These are phyloP conservation scores for Plectrocnemia conspersa DNA, from an alignment of 1,140 invertebrate genomes.

Conservation along the genomic window DNA sequence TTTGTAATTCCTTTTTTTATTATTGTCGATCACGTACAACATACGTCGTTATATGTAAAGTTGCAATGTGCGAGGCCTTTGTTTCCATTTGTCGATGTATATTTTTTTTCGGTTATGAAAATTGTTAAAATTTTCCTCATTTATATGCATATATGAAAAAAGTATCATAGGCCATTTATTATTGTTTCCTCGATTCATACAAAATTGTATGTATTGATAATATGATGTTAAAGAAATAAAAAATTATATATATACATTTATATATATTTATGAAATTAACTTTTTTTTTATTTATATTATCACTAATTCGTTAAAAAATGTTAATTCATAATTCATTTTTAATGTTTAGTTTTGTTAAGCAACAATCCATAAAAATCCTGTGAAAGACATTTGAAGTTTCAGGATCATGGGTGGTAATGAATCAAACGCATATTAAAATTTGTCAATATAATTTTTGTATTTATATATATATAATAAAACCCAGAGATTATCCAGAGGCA, in stretches of 20 bases:
- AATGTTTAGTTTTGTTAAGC: too few species aligned
- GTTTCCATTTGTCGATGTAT: too few species aligned
- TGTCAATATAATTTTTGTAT: background rate
- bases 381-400: too few species aligned
- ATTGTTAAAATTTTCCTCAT: conserved; percentile 18
- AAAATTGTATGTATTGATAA: conserved; percentile 33
- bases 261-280: conserved; percentile 33
- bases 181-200: conserved; percentile 27
- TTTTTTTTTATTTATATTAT: conserved; percentile 12
- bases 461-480: background rate
- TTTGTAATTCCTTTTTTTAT: conserved; percentile 29
- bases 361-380: too few species aligned
- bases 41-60: too few species aligned
- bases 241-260: conserved; percentile 13
- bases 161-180: too few species aligned
- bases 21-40: too few species aligned
- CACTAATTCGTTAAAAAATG: too few species aligned
- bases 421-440: background rate
- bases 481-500: too few species aligned
- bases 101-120: conserved; percentile 10
- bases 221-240: conserved; percentile 33
- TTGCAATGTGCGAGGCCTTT: too few species aligned
- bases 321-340: too few species aligned
- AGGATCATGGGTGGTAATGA: too few species aligned
- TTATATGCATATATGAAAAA: conserved; percentile 6